Evolutionary conservation across 2,888 invertebrate species (phyloP).

Genomic region (Drosophila kokeensis): DNA sequence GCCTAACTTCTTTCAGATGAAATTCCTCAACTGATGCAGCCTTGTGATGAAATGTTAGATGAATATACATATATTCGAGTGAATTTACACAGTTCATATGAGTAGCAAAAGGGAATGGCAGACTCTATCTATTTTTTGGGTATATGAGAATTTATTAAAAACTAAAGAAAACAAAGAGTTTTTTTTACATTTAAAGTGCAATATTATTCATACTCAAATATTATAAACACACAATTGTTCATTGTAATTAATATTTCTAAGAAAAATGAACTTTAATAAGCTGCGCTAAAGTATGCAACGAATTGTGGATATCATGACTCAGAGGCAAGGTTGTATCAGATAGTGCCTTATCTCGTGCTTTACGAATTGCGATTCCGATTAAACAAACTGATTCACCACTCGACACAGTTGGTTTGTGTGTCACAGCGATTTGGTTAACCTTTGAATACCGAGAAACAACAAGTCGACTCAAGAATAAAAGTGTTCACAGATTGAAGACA

Average conservation of each 20-base stretch:
- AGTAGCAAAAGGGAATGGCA: no score
- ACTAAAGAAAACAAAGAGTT: no score
- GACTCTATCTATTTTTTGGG: no score
- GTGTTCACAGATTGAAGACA: neutral
- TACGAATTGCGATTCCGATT: neutral
- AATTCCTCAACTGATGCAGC: no score
- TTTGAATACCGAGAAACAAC: neutral
- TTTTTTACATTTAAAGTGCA: no score
- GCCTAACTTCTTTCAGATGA: no score
- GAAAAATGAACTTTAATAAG: neutral
- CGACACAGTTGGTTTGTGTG: neutral
- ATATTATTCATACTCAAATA: no score
- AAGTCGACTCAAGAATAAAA: neutral
- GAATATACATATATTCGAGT: no score
- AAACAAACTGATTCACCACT: slow-evolving; percentile 18
- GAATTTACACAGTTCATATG: no score
- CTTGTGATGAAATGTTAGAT: no score
- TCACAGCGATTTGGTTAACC: neutral
- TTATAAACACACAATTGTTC: no score
- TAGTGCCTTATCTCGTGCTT: neutral
- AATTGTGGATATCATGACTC: neutral
- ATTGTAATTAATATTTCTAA: neutral
- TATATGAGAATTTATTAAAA: no score
- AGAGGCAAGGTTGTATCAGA: slow-evolving; percentile 2
- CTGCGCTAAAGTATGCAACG: slow-evolving; percentile 45